Conservation (phyloP, 2,113 vertebrate species). For the Gallinago paraguaiae region DNA sequence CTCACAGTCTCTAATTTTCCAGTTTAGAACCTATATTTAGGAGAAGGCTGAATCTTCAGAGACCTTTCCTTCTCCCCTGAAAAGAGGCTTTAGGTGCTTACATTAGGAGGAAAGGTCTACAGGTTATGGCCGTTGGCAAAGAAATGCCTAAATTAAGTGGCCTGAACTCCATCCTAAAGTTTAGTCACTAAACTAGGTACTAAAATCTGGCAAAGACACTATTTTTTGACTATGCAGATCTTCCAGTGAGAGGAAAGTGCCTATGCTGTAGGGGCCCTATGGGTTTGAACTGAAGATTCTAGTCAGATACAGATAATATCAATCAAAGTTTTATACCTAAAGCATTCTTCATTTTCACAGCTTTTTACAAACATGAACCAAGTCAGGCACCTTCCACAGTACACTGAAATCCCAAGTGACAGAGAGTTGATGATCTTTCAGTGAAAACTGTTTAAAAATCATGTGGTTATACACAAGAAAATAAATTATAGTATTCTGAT, state of each 20-base stretch:
- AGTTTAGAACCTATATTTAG: neutral
- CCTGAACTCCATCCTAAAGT: neutral
- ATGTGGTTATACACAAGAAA: neutral
- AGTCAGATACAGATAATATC: neutral
- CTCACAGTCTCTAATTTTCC: neutral
- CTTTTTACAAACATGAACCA: neutral
- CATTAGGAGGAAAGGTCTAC: neutral
- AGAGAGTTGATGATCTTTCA: neutral
- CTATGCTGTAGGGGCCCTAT: neutral
- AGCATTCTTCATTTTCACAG: neutral
- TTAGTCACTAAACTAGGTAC: neutral
- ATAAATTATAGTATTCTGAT: neutral
- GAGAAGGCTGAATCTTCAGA: neutral
- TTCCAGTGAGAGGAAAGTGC: neutral
- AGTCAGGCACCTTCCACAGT: neutral
- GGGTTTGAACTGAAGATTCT: neutral
- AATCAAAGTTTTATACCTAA: neutral
- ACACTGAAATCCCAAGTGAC: neutral
- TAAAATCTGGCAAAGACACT: neutral
- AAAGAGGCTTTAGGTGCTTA: neutral
- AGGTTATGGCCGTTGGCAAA: neutral
- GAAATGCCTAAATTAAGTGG: neutral
- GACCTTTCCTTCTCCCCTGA: neutral
- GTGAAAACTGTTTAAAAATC: neutral
- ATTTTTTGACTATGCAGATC: neutral